Evolutionary conservation across 2,113 vertebrate genomes (phyloP).

Genomic region (Semicossyphus pulcher): DNA sequence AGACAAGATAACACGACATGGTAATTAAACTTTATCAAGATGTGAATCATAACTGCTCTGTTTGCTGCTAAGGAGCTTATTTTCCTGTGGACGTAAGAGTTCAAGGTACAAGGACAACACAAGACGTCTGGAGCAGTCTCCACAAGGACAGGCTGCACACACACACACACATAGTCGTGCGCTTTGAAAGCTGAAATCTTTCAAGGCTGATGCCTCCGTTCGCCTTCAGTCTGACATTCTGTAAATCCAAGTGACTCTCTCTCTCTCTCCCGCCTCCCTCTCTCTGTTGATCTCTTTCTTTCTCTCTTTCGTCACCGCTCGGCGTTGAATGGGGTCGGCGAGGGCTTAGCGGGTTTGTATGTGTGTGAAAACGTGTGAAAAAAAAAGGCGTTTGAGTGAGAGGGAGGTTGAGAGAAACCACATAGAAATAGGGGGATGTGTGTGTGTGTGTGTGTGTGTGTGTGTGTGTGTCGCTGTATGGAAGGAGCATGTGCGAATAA

Average conservation of each 20-base stretch:
- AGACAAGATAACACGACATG: too few species aligned
- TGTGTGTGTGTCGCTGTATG: slow-evolving; percentile 7
- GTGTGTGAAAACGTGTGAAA: slow-evolving; percentile 2
- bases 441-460: too few species aligned
- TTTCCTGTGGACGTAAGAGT: not conserved
- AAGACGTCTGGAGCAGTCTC: not conserved
- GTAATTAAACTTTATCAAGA: too few species aligned
- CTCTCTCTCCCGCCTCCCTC: slow-evolving; percentile 1
- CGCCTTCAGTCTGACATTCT: slow-evolving; percentile 35
- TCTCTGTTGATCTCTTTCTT: slow-evolving; percentile 8
- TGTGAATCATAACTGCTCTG: not conserved
- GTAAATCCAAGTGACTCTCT: slow-evolving; percentile 42
- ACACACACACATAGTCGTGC: slow-evolving; percentile 3
- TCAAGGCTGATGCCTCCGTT: slow-evolving; percentile 19
- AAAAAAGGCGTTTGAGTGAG: slow-evolving; percentile 18
- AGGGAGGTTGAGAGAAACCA: slow-evolving; percentile 18
- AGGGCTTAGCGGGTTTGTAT: slow-evolving; percentile 19
- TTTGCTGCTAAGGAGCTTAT: not conserved
- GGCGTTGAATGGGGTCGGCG: slow-evolving; percentile 18
- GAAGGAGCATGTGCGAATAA: slow-evolving; percentile 41
- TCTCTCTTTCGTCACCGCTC: slow-evolving; percentile 29
- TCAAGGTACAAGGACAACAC: not conserved
- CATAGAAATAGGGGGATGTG: too few species aligned
- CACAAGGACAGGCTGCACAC: not conserved
- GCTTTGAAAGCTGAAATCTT: slow-evolving; percentile 39